Evolutionary conservation across 2,797 vertebrate species (phyloP).

Genomic region (Hemitrygon akajei): DNA sequence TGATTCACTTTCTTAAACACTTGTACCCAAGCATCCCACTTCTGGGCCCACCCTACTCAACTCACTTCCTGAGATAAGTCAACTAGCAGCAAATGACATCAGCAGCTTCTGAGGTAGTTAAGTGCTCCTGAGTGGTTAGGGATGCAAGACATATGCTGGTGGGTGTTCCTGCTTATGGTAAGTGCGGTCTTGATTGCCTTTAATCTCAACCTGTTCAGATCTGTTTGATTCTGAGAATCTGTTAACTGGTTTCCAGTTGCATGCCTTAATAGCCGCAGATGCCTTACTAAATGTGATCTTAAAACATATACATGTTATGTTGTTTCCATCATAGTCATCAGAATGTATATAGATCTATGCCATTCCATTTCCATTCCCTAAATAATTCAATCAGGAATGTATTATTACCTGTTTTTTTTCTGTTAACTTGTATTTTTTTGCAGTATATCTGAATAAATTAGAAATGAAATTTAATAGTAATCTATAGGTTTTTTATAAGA

Average conservation of each 20-base stretch:
- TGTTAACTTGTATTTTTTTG: neutral
- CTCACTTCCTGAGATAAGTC: neutral
- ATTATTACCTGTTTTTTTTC: constrained; percentile 26
- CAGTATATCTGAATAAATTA: neutral
- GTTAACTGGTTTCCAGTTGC: neutral
- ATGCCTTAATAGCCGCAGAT: neutral
- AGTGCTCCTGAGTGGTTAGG: neutral
- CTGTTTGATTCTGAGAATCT: neutral
- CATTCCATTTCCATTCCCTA: constrained; percentile 7
- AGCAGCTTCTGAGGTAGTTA: neutral
- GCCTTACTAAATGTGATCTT: neutral
- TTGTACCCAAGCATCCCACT: too few species aligned
- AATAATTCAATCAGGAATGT: neutral
- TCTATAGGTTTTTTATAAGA: neutral
- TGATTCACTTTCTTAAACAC: too few species aligned
- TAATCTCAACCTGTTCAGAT: neutral
- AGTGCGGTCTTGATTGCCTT: neutral
- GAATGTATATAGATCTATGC: neutral
- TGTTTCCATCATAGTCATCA: neutral
- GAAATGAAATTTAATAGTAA: constrained; percentile 13
- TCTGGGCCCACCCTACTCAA: neutral
- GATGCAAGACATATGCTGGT: neutral
- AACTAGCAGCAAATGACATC: neutral
- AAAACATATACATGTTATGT: neutral
- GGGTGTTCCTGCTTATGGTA: neutral